Evolutionary conservation across 2,888 invertebrate species (phyloP).

Genomic region (Tricholauxania praeusta): DNA sequence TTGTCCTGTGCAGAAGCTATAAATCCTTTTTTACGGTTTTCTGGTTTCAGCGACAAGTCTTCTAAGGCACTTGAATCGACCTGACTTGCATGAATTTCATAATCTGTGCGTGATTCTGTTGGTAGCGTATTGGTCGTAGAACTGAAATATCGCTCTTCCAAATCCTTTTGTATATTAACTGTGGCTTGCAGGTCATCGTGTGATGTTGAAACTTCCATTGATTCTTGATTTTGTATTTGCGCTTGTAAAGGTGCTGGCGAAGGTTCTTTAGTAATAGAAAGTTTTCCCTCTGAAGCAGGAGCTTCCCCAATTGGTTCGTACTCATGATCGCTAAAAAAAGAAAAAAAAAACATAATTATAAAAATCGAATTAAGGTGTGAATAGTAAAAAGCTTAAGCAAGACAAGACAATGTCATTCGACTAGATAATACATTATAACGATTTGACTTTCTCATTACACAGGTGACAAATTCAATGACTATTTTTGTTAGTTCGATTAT

Average conservation of each 20-base stretch:
- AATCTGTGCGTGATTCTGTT: slow-evolving; percentile 74
- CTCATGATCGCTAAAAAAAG: slow-evolving; percentile 85
- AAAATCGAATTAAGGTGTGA: neutral
- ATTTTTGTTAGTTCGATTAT: no score
- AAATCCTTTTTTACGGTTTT: slow-evolving; percentile 70
- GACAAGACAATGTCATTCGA: no score
- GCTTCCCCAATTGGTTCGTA: slow-evolving; percentile 90
- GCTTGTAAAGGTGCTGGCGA: slow-evolving; percentile 15
- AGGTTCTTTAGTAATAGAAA: no score
- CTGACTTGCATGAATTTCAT: slow-evolving; percentile 77
- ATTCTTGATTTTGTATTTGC: slow-evolving; percentile 8
- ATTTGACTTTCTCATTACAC: no score
- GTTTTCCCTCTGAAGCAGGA: slow-evolving; percentile 51
- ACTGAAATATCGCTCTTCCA: slow-evolving; percentile 75
- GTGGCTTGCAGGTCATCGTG: slow-evolving; percentile 69
- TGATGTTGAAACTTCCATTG: slow-evolving; percentile 52
- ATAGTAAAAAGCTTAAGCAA: no score
- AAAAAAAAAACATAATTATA: slow-evolving; percentile 29
- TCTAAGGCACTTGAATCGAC: slow-evolving; percentile 77
- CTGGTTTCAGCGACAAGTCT: slow-evolving; percentile 73
- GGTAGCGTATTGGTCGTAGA: slow-evolving; percentile 70
- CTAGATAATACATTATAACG: no score
- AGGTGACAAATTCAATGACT: no score
- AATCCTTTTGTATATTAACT: slow-evolving; percentile 73
- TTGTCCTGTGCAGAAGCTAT: slow-evolving; percentile 70